Base-by-base conservation (phyloP, 2,888 invertebrate species). In the Polymixis flavicincta region DNA sequence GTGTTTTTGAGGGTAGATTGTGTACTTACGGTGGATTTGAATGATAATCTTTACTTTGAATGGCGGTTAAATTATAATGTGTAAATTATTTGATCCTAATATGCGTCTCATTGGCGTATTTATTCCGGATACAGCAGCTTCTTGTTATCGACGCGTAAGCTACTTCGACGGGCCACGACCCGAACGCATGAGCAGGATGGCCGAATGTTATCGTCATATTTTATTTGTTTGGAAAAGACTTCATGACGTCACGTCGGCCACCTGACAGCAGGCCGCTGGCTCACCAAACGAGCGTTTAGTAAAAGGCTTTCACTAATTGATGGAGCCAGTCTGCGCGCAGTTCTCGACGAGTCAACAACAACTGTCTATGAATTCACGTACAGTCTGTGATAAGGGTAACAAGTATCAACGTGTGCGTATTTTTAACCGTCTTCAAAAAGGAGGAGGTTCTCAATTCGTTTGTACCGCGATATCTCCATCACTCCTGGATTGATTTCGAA, bases 31-130 rank as follows among this genome's bases (percentile, higher is more conserved):
- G 52, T n/a, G 52, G 66, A 25, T 59, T 11, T 22, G 0, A 48
- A 37, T n/a, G 66, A 68, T 52, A 59, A 74, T 50, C n/a, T 32
- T n/a, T 17, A 48, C 28, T 74, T 67, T 64, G 74, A 54, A 73
- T 19, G 32, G 54, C 42, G 22, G 50, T 45, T 66, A 19, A 54
- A 71, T 52, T 79, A 55, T 63, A 17, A 45, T 28, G 50, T 57
- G 50, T 64, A 48, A 80, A 45, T 42, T 7, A 75, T 28, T 57
- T 67, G 5, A 67, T 52, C 28, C 3, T 32, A 52, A 28, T 28
- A 52, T 45, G 13, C 37, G 28, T 54, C 11, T 61, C 25, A 80
- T 25, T 32, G 48, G 9, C 59, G 55, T 50, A 14, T 28, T 63
- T 9, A 32, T 50, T 17, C 32, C 19, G 6, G 60, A 13, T 63